phyloP scores from a whole-genome alignment of 2,113 vertebrate species.

The Ondatra zibethicus region DNA sequence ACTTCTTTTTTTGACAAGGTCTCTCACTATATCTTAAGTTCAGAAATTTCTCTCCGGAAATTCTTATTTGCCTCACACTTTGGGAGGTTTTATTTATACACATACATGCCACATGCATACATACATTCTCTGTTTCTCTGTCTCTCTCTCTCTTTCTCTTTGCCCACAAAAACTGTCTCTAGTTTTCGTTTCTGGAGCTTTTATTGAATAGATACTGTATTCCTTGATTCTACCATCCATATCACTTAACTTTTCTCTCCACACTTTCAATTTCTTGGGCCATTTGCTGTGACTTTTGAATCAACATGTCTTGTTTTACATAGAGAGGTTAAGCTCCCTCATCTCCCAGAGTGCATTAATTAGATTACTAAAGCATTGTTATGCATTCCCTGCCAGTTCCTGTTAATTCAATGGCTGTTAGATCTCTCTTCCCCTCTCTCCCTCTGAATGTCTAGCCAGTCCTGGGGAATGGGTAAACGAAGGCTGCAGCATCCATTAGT shows the following conservation, averaged over 20 bases:
- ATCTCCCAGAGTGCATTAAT: background rate
- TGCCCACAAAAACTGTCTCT: background rate
- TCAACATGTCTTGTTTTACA: slow-evolving; percentile 18
- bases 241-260: slow-evolving; percentile 2
- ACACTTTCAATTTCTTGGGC: background rate
- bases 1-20: background rate
- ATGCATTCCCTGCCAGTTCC: background rate
- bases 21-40: background rate
- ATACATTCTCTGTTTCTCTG: background rate
- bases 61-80: slow-evolving; percentile 33
- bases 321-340: background rate
- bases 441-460: background rate
- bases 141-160: background rate
- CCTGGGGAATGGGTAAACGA: background rate
- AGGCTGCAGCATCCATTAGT: background rate
- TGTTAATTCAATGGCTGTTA: background rate
- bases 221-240: background rate
- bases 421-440: background rate
- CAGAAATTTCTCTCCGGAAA: slow-evolving; percentile 19
- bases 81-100: slow-evolving; percentile 14
- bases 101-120: background rate
- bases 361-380: background rate
- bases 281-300: slow-evolving; percentile 51
- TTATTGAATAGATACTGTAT: slow-evolving; percentile 2
- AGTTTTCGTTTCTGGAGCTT: background rate